Base-by-base conservation (phyloP, 2,797 vertebrate species). In the Leptoclinus maculatus region DNA sequence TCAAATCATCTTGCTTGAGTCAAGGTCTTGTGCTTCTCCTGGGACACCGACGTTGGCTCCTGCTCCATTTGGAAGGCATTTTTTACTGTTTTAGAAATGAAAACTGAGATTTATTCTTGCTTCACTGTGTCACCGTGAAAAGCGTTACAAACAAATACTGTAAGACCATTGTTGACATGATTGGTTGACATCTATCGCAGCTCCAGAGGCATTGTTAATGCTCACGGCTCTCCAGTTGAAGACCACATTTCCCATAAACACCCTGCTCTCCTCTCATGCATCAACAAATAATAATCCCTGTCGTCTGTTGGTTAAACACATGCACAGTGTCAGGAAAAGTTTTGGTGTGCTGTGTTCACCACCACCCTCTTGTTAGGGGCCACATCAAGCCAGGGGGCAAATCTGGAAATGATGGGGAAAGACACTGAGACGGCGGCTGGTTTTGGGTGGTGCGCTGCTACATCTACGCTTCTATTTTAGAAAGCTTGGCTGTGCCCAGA, bases 401-500 rank as follows among this genome's bases (percentile, higher is more conserved):
- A 90, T 89, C 84, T 91, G 88, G 89, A 76, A 77, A 80, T 67
- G 74, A 58, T 66, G 59, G 78, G 71, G 14, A 78, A 83, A 78
- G 79, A 82, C 81, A 57, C 65, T 6, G 75, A 82, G 84, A 84
- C 76, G 65, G 67, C 85, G 78, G 58, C 77, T 86, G 90, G 87
- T 88, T 89, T 89, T 87, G 90, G 88, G 87, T 77, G 89, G 87
- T 85, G 75, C 78, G n/a, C 75, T 25, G 77, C 71, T 59, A 49
- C 80, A 66, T 68, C 79, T 78, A 77, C 39, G 70, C 76, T 73
- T 89, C 83, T 91, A 89, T 91, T 92, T 91, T 84, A 75, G 82
- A 91, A 72, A 69, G 36, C 53, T 74, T 67, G 71, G 65, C 71
- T 38, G 66, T 74, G 74, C 29, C 73, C 73, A 78, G 49, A 86